Conservation (phyloP, 2,797 vertebrate species). For the Propithecus deckenii region DNA sequence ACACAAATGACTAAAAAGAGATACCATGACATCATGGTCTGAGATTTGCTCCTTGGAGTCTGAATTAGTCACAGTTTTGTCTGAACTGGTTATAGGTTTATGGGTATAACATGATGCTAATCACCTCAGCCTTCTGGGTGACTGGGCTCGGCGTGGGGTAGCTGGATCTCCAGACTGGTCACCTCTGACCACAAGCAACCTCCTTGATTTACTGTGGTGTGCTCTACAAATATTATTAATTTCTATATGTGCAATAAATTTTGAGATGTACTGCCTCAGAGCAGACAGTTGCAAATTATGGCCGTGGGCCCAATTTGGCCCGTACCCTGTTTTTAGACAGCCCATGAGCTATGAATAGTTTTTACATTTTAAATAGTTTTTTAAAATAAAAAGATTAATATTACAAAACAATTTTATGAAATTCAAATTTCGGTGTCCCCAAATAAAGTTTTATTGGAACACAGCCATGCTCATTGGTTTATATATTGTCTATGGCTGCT, state of each 20-base stretch:
- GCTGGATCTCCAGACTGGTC: not conserved
- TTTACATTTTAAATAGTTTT: slow-evolving; percentile 1
- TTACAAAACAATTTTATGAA: not conserved
- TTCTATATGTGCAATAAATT: not conserved
- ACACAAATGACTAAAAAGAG: not conserved
- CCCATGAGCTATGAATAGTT: not conserved
- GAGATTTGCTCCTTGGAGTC: not conserved
- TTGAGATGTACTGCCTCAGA: not conserved
- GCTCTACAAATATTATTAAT: not conserved
- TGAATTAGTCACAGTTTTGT: not conserved
- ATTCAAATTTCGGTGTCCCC: not conserved
- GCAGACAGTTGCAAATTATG: not conserved
- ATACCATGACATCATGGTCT: not conserved
- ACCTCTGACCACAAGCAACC: not conserved
- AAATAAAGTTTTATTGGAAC: not conserved
- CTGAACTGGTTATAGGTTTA: not conserved
- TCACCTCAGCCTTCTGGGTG: not conserved
- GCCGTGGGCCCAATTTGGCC: not conserved
- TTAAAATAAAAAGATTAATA: not conserved
- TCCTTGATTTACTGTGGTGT: not conserved
- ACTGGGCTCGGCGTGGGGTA: not conserved
- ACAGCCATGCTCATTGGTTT: not conserved
- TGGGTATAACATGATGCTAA: not conserved
- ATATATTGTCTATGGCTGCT: not conserved
- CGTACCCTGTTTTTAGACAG: not conserved